These are phyloP conservation scores for Dysmachus trigonus DNA, from an alignment of 2,888 invertebrate species.

Conservation along the genomic window DNA sequence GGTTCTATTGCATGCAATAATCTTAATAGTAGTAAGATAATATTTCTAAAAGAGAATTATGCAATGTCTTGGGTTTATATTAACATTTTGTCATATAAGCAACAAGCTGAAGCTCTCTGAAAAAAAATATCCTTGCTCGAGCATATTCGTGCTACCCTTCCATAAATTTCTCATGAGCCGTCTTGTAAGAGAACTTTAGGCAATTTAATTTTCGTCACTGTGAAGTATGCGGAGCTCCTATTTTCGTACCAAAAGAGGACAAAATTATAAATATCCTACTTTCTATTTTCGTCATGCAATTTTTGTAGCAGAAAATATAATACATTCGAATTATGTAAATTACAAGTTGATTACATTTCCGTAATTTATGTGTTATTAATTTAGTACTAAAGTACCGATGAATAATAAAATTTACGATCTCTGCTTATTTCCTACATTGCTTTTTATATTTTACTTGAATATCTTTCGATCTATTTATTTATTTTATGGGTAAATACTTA, in stretches of 20 bases:
- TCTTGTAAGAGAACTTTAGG: slow-evolving; percentile 11
- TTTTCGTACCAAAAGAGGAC: not conserved
- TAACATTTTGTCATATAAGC: not conserved
- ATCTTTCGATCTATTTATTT: too few species aligned
- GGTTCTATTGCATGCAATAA: not conserved
- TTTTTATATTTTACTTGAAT: too few species aligned
- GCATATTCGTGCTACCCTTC: slow-evolving; percentile 7
- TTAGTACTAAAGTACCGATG: not conserved
- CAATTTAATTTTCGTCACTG: not conserved
- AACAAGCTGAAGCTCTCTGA: not conserved
- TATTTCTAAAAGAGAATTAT: not conserved
- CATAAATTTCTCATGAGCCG: not conserved
- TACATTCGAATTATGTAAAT: not conserved
- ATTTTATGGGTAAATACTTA: too few species aligned
- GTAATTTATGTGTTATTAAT: not conserved
- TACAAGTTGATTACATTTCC: not conserved
- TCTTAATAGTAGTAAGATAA: not conserved
- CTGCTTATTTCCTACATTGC: too few species aligned
- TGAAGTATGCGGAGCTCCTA: not conserved
- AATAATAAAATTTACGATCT: not conserved
- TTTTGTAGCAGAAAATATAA: not conserved
- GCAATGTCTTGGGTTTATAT: not conserved
- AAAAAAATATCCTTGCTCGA: not conserved
- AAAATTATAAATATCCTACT: not conserved
- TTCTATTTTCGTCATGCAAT: not conserved